Evolutionary conservation across 2,888 invertebrate species (phyloP).

Genomic region (Drosophila niveifrons): DNA sequence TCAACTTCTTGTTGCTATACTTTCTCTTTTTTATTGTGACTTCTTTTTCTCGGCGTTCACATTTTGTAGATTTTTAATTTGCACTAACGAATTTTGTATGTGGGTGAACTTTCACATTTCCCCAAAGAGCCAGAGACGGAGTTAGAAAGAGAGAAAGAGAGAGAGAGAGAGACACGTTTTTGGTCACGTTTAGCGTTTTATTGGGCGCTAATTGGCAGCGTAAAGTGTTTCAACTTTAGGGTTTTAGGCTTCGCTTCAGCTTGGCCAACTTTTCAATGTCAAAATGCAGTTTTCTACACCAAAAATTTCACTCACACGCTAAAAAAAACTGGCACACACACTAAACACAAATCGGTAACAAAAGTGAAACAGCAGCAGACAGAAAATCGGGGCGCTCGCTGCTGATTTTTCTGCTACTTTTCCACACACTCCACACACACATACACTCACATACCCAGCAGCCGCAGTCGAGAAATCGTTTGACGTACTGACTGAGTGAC

Average conservation of each 20-base stretch:
- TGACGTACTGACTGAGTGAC: constrained; percentile 10
- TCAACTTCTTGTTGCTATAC: constrained; percentile 59
- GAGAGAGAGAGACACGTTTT: constrained; percentile 61
- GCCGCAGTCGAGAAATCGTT: constrained; percentile 58
- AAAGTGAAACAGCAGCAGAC: constrained; percentile 61
- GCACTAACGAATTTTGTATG: constrained; percentile 72
- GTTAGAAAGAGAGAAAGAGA: constrained; percentile 3
- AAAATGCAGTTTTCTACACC: constrained; percentile 55
- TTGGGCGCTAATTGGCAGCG: constrained; percentile 48
- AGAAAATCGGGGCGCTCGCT: constrained; percentile 36
- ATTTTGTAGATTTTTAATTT: constrained; percentile 67
- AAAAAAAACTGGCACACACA: constrained; percentile 50
- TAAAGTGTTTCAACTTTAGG: constrained; percentile 21
- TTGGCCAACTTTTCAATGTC: constrained; percentile 78
- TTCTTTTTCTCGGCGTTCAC: constrained; percentile 67
- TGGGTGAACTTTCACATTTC: constrained; percentile 84
- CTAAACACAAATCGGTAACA: constrained; percentile 48
- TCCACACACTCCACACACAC: constrained; percentile 42
- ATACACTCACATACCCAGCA: constrained; percentile 39
- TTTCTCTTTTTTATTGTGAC: constrained; percentile 69
- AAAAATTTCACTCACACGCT: constrained; percentile 67
- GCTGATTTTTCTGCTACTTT: constrained; percentile 72
- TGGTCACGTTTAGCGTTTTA: constrained; percentile 64
- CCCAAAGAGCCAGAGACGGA: constrained; percentile 28
- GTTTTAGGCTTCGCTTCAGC: not conserved